Percentiles rank a stretch among this genome's conserved stretches.
Evolutionary conservation across 2,888 invertebrate genomes (phyloP).

Genomic region (Trichacis sp.): DNA sequence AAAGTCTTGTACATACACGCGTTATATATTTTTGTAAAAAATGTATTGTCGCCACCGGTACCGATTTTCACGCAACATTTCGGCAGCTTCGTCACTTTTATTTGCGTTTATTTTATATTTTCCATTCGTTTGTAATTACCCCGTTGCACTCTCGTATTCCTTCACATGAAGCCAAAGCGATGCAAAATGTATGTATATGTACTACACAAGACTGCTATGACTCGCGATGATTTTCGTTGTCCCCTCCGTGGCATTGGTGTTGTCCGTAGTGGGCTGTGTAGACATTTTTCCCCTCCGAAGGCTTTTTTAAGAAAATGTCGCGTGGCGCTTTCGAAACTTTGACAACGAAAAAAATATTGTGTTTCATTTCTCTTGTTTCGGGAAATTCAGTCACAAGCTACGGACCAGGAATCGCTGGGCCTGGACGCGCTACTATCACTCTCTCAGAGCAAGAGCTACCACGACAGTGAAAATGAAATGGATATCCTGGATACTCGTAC

Average conservation of each 20-base stretch:
- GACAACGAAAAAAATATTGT: constrained; percentile 6
- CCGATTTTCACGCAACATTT: constrained; percentile 18
- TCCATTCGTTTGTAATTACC: background rate
- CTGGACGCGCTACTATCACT: constrained; percentile 66
- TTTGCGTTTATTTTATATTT: constrained; percentile 19
- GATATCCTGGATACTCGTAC: constrained; percentile 61
- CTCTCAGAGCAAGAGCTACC: constrained; percentile 64
- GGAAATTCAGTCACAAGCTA: constrained; percentile 52
- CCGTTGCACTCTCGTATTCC: constrained; percentile 11
- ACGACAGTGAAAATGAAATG: constrained; percentile 55
- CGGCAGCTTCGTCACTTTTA: constrained; percentile 30
- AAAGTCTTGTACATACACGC: constrained; percentile 33
- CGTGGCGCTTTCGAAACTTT: background rate
- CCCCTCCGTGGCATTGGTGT: background rate
- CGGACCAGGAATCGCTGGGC: constrained; percentile 59
- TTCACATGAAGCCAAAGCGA: constrained; percentile 11
- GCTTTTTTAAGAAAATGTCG: background rate
- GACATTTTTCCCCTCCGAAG: background rate
- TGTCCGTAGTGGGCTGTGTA: background rate
- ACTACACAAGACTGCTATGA: constrained; percentile 5
- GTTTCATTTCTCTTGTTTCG: constrained; percentile 49
- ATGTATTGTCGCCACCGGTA: constrained; percentile 13
- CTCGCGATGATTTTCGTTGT: background rate
- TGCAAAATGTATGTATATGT: constrained; percentile 6
- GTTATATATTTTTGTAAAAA: constrained; percentile 33